These are phyloP conservation scores for Rhagonycha lutea DNA, from an alignment of 2,888 invertebrate genomes.

Conservation along the genomic window DNA sequence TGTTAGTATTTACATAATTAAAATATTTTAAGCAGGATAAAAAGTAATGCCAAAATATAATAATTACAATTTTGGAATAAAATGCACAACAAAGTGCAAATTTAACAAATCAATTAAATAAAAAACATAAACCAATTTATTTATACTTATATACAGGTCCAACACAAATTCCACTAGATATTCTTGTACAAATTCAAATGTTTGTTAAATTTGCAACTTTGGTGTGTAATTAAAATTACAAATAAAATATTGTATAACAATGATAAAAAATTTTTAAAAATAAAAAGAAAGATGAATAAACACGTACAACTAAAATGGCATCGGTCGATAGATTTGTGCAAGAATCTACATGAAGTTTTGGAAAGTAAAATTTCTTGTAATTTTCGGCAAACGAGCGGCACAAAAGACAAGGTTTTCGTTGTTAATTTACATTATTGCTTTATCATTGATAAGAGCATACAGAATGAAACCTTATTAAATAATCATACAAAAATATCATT, in stretches of 20 bases:
- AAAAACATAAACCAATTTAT: not conserved
- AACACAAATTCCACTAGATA: not conserved
- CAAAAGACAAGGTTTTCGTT: constrained; percentile 7
- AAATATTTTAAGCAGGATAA: constrained; percentile 43
- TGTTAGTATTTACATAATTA: constrained; percentile 53
- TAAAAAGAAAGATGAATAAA: constrained; percentile 18
- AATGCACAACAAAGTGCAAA: constrained; percentile 25
- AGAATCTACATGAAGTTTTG: not conserved
- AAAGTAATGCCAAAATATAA: constrained; percentile 45
- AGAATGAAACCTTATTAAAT: not conserved
- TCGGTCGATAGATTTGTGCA: constrained; percentile 13
- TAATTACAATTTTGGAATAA: constrained; percentile 25
- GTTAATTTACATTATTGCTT: constrained; percentile 5
- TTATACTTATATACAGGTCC: not conserved
- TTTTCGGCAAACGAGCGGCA: not conserved
- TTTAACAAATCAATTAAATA: constrained; percentile 10
- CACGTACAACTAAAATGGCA: constrained; percentile 26
- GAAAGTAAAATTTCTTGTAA: not conserved
- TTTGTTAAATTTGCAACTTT: constrained; percentile 17
- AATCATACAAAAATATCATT: not conserved
- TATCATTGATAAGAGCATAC: constrained; percentile 3
- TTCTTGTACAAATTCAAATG: not conserved
- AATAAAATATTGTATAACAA: constrained; percentile 29
- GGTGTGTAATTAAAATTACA: constrained; percentile 1
- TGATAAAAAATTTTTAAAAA: constrained; percentile 20